A percentile compares a stretch with the other conserved stretches of the same genome.
Conservation (phyloP, 1,140 invertebrate species). For the Papilio dardanus region DNA sequence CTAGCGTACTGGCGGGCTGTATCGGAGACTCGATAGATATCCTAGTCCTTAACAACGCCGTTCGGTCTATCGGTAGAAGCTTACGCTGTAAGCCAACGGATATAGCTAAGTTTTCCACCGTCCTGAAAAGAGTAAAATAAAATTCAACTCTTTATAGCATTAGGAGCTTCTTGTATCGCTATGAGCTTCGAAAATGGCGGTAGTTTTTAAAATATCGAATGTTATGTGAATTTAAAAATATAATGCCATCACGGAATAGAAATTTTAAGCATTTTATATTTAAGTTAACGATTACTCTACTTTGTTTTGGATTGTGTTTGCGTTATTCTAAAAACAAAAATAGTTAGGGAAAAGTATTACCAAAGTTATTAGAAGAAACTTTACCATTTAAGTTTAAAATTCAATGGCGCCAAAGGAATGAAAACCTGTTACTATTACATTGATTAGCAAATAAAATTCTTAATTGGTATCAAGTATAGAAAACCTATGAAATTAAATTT, state of each 20-base stretch:
- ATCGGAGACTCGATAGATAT: constrained; percentile 45
- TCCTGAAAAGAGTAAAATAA: constrained; percentile 23
- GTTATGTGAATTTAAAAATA: background rate
- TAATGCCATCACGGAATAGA: background rate
- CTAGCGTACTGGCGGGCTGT: constrained; percentile 18
- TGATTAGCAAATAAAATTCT: background rate
- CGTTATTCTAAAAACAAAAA: background rate
- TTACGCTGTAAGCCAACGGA: constrained; percentile 23
- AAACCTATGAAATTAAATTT: background rate
- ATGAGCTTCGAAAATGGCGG: background rate
- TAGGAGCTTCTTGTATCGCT: constrained; percentile 18
- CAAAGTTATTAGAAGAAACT: background rate
- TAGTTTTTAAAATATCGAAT: constrained; percentile 1
- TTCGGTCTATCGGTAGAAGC: constrained; percentile 49
- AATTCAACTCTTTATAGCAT: constrained; percentile 23
- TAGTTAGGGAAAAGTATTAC: background rate
- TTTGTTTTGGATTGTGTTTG: background rate
- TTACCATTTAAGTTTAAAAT: background rate
- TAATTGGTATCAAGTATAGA: background rate
- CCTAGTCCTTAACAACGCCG: constrained; percentile 49
- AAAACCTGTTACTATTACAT: background rate
- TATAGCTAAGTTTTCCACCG: constrained; percentile 24
- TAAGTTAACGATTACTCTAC: background rate
- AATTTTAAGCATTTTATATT: background rate
- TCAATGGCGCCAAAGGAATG: background rate